phyloP scores from a whole-genome alignment of 2,797 vertebrate genomes.

The Octomys mimax region DNA sequence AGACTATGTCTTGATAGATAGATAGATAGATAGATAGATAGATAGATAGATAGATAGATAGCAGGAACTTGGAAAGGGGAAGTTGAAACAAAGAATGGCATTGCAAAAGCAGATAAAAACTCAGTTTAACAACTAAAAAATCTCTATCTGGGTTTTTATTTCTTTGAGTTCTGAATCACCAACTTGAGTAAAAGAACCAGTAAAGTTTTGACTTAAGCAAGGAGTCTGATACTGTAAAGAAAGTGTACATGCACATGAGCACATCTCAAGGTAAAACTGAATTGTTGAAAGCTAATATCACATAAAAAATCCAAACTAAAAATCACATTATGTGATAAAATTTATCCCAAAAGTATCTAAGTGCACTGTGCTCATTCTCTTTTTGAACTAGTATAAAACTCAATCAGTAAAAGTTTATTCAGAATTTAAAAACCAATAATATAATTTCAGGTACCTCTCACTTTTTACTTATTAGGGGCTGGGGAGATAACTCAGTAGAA shows the following conservation, averaged over 20 bases:
- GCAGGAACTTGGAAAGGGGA: neutral
- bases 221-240: neutral
- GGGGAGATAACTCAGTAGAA: no score
- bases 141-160: neutral
- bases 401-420: neutral
- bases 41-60: neutral
- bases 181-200: neutral
- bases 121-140: constrained; percentile 9
- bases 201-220: neutral
- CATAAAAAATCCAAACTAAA: neutral
- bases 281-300: neutral
- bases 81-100: constrained; percentile 7
- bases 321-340: constrained; percentile 8
- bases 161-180: constrained; percentile 3
- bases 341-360: neutral
- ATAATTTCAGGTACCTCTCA: neutral
- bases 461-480: neutral
- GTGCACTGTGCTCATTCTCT: neutral
- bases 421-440: constrained; percentile 11
- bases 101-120: neutral
- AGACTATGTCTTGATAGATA: neutral
- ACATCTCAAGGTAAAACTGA: neutral
- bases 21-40: no score
- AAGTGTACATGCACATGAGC: neutral
- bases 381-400: constrained; percentile 18